Evolutionary conservation across 2,113 vertebrate genomes (phyloP).

Genomic region (Urocynchramus pylzowi): DNA sequence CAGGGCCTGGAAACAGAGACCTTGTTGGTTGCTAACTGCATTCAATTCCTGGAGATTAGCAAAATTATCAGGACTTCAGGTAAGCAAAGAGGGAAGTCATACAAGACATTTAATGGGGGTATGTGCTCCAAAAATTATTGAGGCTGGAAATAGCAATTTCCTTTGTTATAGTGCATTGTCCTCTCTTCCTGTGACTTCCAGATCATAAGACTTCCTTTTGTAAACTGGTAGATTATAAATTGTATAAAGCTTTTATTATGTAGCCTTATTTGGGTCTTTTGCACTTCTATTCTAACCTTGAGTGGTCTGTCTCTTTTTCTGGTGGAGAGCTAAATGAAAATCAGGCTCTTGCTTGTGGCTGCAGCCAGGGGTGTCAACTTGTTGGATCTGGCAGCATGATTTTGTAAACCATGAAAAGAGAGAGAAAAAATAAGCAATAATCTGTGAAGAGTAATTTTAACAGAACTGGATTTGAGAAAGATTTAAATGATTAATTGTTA

Average conservation of each 20-base stretch:
- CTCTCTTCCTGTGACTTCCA: not conserved
- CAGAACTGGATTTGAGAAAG: not conserved
- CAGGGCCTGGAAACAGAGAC: not conserved
- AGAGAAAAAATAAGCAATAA: not conserved
- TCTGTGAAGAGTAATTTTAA: not conserved
- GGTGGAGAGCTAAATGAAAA: not conserved
- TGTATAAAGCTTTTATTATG: not conserved
- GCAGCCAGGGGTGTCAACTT: not conserved
- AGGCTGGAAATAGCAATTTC: not conserved
- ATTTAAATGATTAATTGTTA: not conserved
- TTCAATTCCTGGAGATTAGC: fast-evolving
- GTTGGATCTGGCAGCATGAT: not conserved
- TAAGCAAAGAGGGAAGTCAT: not conserved
- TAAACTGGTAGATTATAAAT: not conserved
- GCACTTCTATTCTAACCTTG: not conserved
- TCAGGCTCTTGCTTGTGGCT: not conserved
- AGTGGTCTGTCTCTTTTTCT: not conserved
- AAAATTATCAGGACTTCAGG: not conserved
- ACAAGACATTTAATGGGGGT: not conserved
- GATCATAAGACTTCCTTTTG: not conserved
- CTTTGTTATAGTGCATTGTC: not conserved
- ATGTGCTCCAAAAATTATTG: not conserved
- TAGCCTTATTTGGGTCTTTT: not conserved
- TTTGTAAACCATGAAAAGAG: not conserved
- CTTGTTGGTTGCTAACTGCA: not conserved